Conservation (phyloP, 2,888 invertebrate genomes). For the Galeruca laticollis region DNA sequence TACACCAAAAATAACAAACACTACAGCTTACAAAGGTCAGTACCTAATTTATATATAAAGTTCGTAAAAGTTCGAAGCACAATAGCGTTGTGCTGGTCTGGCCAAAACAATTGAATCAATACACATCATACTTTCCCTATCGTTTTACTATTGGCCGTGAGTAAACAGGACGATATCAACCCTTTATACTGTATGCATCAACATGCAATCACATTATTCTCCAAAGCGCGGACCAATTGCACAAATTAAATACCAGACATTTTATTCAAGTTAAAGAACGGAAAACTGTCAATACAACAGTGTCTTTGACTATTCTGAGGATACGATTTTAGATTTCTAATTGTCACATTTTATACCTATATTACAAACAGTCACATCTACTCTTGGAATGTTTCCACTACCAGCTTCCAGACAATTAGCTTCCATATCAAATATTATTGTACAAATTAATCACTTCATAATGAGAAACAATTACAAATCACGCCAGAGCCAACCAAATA, state of each 20-base stretch:
- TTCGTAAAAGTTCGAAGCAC: background rate
- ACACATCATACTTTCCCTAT: conserved; percentile 46
- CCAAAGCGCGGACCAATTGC: conserved; percentile 24
- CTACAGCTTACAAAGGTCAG: background rate
- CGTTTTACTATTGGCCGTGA: conserved; percentile 39
- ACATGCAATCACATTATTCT: conserved; percentile 46
- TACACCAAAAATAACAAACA: background rate
- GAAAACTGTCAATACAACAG: too few relatives aligned
- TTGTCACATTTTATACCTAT: too few relatives aligned
- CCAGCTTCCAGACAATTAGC: too few relatives aligned
- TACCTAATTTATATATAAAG: background rate
- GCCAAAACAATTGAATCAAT: conserved; percentile 38
- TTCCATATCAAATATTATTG: too few relatives aligned
- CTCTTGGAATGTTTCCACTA: too few relatives aligned
- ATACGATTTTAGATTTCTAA: too few relatives aligned
- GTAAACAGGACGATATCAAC: conserved; percentile 48
- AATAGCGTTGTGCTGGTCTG: conserved; percentile 4
- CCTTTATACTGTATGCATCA: conserved; percentile 49
- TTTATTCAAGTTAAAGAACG: background rate
- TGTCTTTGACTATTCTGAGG: too few relatives aligned
- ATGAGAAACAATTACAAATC: too few relatives aligned
- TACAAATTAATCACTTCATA: too few relatives aligned
- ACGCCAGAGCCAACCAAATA: too few relatives aligned
- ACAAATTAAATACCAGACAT: conserved; percentile 6
- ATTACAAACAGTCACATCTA: too few relatives aligned